phyloP scores from a whole-genome alignment of 2,113 vertebrate species.

The Eolophus roseicapilla region DNA sequence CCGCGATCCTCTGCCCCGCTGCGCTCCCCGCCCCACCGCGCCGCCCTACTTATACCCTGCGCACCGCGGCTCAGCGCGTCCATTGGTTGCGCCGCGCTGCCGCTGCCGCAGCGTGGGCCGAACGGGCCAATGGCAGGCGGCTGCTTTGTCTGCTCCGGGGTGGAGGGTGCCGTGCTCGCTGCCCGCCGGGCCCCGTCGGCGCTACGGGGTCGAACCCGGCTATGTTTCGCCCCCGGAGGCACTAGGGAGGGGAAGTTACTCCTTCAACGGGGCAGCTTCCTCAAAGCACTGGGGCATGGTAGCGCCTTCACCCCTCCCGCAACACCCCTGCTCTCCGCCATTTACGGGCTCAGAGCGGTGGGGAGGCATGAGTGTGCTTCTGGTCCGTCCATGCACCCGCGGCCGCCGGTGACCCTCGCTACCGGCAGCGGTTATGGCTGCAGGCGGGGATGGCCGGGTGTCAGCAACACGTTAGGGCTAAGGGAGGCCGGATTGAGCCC shows the following conservation, averaged over 20 bases:
- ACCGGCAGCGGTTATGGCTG: not conserved
- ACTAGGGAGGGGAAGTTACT: accelerated
- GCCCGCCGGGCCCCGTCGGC: too few relatives aligned
- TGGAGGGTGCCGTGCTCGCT: not conserved
- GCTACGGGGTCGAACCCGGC: too few relatives aligned
- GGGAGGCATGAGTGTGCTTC: not conserved
- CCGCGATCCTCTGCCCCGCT: not conserved
- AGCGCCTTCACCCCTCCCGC: not conserved
- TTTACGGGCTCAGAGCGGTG: not conserved
- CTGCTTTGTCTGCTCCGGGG: slow-evolving; percentile 77
- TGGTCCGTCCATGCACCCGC: not conserved
- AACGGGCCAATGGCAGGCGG: slow-evolving; percentile 77
- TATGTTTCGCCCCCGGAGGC: not conserved
- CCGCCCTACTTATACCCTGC: slow-evolving; percentile 69
- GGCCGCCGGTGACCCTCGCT: not conserved
- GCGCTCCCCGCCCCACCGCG: accelerated
- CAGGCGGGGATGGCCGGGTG: not conserved
- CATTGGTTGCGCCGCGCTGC: slow-evolving; percentile 49
- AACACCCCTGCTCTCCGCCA: too few relatives aligned
- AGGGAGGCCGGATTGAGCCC: accelerated
- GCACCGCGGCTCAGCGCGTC: slow-evolving; percentile 83
- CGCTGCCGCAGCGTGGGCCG: slow-evolving; percentile 61
- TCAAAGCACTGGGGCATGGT: too few relatives aligned
- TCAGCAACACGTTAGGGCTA: not conserved
- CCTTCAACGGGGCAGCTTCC: not conserved